A percentile compares a stretch with the other conserved stretches of the same genome.
Conservation (phyloP, 2,113 vertebrate species). For the Dolichallabes microphthalmus region DNA sequence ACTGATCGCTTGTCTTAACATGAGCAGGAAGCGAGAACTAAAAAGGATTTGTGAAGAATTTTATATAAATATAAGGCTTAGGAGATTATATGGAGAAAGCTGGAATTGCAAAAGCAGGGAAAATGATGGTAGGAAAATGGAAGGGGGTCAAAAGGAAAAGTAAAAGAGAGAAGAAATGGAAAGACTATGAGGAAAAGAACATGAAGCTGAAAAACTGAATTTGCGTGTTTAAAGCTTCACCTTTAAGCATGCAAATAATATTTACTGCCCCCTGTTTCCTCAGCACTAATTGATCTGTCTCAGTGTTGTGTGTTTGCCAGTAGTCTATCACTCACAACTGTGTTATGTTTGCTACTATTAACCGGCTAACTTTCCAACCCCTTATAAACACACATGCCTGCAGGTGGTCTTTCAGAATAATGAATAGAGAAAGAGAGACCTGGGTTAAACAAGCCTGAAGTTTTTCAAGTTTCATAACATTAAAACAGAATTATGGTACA, state of each 20-base stretch:
- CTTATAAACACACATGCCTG: slow-evolving; percentile 20
- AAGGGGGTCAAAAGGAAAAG: neutral
- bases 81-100: slow-evolving; percentile 5
- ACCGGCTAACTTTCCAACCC: neutral
- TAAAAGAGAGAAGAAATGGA: neutral
- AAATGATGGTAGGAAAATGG: no score
- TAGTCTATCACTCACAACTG: slow-evolving; percentile 24
- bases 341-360: slow-evolving; percentile 37
- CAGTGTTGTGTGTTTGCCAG: slow-evolving; percentile 6
- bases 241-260: slow-evolving; percentile 37
- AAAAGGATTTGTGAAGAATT: neutral
- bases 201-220: no score
- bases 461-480: slow-evolving; percentile 38
- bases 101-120: neutral
- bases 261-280: slow-evolving; percentile 38
- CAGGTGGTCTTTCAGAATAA: slow-evolving; percentile 43
- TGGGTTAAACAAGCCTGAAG: slow-evolving; percentile 27
- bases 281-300: slow-evolving; percentile 37
- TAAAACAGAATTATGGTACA: slow-evolving; percentile 15
- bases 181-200: neutral
- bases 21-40: neutral
- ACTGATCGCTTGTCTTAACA: neutral
- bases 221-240: no score
- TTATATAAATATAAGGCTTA: neutral
- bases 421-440: slow-evolving; percentile 16